A percentile compares a stretch with the other conserved stretches of the same genome.
Conservation (phyloP, 2,113 vertebrate species). For the human (Homo sapiens) region DNA sequence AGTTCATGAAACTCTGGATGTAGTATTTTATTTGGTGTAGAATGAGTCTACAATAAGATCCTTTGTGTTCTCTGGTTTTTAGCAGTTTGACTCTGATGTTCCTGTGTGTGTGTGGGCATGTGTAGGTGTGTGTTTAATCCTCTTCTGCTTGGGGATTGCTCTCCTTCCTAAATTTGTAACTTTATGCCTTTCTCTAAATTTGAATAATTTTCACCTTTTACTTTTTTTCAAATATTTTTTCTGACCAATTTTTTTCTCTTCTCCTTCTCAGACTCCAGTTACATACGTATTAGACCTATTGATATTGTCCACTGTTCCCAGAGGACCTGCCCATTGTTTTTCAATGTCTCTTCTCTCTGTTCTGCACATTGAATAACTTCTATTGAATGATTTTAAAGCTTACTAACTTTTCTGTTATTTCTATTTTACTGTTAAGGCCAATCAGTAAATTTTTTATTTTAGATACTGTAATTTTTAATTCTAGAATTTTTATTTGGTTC, state of each 20-base stretch:
- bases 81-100: neutral
- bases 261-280: neutral
- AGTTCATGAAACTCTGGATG: neutral
- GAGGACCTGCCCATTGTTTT: neutral
- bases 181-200: neutral
- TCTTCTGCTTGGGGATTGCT: neutral
- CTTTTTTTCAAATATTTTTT: neutral
- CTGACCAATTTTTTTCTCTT: neutral
- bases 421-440: neutral
- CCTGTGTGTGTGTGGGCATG: neutral
- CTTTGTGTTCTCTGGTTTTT: neutral
- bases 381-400: conserved; percentile 33
- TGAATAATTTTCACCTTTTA: neutral
- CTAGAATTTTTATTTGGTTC: conserved; percentile 34
- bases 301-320: neutral
- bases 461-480: neutral
- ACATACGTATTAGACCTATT: neutral
- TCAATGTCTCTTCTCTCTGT: neutral
- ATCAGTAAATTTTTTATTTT: neutral
- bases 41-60: neutral
- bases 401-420: neutral
- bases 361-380: neutral
- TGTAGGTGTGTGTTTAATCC: neutral
- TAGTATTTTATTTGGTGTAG: neutral
- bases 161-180: neutral